A percentile compares a stretch with the other conserved stretches of the same genome.
These are phyloP conservation scores for Dynastes tityus DNA, from an alignment of 2,888 invertebrate genomes.

Conservation along the genomic window DNA sequence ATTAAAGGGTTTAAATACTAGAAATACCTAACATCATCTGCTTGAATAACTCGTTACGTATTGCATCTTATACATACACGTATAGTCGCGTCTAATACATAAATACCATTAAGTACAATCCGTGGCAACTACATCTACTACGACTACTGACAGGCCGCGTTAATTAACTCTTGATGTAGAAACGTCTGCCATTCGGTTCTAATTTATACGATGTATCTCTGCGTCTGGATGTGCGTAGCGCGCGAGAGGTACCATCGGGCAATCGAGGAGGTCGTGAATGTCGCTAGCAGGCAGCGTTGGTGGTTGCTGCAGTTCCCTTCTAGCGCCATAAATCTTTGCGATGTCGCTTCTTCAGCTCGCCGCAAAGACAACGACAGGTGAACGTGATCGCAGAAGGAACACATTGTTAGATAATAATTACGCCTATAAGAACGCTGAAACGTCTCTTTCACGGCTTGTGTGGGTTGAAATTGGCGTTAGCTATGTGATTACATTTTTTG, in stretches of 20 bases:
- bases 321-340: constrained; percentile 36
- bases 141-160: constrained; percentile 35
- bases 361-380: constrained; percentile 41
- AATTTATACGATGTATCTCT: constrained; percentile 26
- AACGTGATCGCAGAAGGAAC: constrained; percentile 41
- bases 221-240: constrained; percentile 7
- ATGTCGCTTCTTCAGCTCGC: constrained; percentile 26
- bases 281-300: constrained; percentile 24
- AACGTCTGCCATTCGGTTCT: constrained; percentile 41
- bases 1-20: constrained; percentile 21
- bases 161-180: constrained; percentile 46
- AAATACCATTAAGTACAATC: constrained; percentile 36
- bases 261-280: constrained; percentile 11
- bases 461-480: constrained; percentile 3
- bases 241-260: constrained; percentile 12
- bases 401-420: constrained; percentile 36
- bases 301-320: constrained; percentile 22
- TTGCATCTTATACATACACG: constrained; percentile 3
- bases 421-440: constrained; percentile 22
- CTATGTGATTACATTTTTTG: not conserved
- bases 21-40: constrained; percentile 21
- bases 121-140: constrained; percentile 12
- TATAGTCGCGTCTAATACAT: constrained; percentile 15
- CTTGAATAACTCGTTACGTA: constrained; percentile 30
- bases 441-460: not conserved